These are phyloP conservation scores for Eretmocerus hayati DNA, from an alignment of 2,888 invertebrate genomes.

Conservation along the genomic window DNA sequence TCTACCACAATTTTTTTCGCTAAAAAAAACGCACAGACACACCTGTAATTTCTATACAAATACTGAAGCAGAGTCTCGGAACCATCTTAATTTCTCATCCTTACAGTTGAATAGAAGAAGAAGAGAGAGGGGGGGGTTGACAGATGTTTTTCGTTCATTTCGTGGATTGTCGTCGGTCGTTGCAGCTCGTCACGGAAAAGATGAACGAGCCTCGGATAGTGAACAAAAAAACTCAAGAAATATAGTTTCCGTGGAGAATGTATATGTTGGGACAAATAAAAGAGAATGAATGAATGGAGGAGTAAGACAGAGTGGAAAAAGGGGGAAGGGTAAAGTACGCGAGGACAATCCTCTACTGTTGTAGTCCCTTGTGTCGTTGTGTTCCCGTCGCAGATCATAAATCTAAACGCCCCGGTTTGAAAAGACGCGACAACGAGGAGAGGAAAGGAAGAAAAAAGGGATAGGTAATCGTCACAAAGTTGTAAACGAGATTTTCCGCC, in stretches of 20 bases:
- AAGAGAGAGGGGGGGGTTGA: constrained; percentile 2
- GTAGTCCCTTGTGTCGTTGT: constrained; percentile 18
- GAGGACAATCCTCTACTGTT: constrained; percentile 8
- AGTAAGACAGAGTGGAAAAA: neutral
- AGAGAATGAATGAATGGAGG: neutral
- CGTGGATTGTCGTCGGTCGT: constrained; percentile 15
- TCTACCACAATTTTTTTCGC: no score
- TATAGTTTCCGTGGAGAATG: no score
- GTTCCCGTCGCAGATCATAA: constrained; percentile 24
- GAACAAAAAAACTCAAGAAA: neutral
- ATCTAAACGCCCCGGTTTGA: constrained; percentile 16
- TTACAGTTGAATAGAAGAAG: no score
- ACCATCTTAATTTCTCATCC: constrained; percentile 13
- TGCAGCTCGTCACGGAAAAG: neutral
- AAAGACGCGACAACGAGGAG: neutral
- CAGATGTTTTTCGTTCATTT: constrained; percentile 21
- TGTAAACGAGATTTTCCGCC: constrained; percentile 21
- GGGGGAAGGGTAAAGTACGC: neutral
- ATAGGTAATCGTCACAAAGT: constrained; percentile 13
- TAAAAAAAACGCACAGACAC: no score
- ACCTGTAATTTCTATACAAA: no score
- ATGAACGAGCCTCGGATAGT: neutral
- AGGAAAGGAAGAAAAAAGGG: neutral
- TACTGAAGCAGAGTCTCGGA: no score
- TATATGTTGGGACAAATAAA: no score